A percentile compares a stretch with the other conserved stretches of the same genome.
These are phyloP conservation scores for Prenolepis imparis DNA, from an alignment of 2,888 invertebrate genomes.

Conservation along the genomic window DNA sequence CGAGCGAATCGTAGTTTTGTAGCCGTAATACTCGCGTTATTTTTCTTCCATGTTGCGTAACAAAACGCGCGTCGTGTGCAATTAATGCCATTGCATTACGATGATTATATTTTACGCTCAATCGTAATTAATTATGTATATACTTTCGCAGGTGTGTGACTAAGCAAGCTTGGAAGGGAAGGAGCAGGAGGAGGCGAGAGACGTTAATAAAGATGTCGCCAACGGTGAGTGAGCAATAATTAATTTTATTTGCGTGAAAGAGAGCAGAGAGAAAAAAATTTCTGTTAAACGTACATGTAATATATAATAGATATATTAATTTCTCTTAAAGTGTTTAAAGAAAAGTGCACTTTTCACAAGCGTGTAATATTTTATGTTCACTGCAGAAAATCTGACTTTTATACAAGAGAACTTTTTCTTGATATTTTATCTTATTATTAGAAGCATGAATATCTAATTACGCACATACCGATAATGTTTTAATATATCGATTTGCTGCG, in stretches of 20 bases:
- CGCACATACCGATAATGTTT: constrained; percentile 19
- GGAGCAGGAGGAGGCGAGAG: too few species aligned
- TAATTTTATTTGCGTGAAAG: background rate
- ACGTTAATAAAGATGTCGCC: background rate
- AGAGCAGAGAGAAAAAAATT: background rate
- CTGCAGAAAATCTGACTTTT: background rate
- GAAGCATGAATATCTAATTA: constrained; percentile 1
- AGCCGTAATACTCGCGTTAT: background rate
- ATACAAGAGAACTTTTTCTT: background rate
- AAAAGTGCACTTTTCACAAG: background rate
- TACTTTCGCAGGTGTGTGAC: background rate
- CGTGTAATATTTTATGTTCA: background rate
- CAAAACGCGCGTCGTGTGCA: background rate
- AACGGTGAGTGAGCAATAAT: background rate
- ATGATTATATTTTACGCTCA: background rate
- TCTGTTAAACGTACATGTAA: background rate
- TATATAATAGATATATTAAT: background rate
- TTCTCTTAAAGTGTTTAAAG: background rate
- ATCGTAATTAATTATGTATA: background rate
- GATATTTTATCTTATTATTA: background rate
- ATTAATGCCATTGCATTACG: background rate
- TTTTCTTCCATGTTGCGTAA: background rate
- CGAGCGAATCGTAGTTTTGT: background rate
- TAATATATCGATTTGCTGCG: constrained; percentile 32
- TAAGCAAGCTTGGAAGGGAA: background rate